Conservation (phyloP, 1,140 invertebrate species). For the Bradysia coprophila region DNA sequence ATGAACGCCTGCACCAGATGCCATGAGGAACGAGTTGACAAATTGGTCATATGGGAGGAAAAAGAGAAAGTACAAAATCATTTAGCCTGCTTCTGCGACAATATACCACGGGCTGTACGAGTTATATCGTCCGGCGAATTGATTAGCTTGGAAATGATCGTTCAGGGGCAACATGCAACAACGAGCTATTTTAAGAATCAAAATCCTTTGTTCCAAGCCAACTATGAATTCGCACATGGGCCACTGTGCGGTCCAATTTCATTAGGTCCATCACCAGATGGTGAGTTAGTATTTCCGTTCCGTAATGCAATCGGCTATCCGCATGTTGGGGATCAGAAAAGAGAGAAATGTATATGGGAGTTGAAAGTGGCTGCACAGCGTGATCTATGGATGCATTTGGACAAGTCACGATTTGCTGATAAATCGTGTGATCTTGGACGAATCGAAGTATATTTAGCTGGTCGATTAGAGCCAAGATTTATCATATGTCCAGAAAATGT, state of each 20-base stretch:
- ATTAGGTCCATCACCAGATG: conserved; percentile 54
- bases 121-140: conserved; percentile 58
- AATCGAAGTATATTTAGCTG: conserved; percentile 60
- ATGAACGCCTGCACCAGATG: conserved; percentile 62
- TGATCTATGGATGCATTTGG: conserved; percentile 71
- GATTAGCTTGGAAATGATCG: conserved; percentile 55
- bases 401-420: conserved; percentile 65
- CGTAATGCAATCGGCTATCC: conserved; percentile 63
- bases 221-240: conserved; percentile 72
- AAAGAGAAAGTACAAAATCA: conserved; percentile 20
- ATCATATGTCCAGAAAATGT: conserved; percentile 70
- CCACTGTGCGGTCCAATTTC: conserved; percentile 69
- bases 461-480: conserved; percentile 45
- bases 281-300: conserved; percentile 67
- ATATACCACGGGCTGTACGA: conserved; percentile 34
- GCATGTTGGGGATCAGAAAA: conserved; percentile 33
- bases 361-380: conserved; percentile 56
- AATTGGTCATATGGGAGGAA: conserved; percentile 58
- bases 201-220: conserved; percentile 60
- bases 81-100: conserved; percentile 42
- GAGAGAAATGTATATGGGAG: conserved; percentile 77
- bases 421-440: conserved; percentile 66
- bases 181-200: conserved; percentile 73
- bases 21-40: conserved; percentile 66
- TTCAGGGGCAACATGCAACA: conserved; percentile 63